Base-by-base conservation (phyloP, 2,113 vertebrate genomes). In the Neodontobutis hainanensis region DNA sequence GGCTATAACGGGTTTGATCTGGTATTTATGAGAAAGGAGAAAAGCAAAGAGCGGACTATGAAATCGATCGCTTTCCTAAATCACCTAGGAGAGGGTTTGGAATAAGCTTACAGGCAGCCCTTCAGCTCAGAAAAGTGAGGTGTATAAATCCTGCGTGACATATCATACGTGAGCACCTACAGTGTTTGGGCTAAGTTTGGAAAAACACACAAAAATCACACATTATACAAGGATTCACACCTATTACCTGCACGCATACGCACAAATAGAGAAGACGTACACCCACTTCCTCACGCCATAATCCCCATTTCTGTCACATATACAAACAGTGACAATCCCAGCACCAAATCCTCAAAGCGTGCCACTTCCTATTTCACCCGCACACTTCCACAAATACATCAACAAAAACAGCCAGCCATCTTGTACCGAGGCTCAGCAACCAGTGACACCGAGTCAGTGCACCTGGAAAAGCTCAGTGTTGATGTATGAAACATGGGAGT, bases 41-140 rank as follows among this genome's bases (percentile, higher is more conserved):
- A 69, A 86, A 85, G 87, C 81, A 86, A 88, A 87, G 68, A 74
- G 69, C 52, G 34, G 46, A 73, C 63, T 75, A 67, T 84, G 75
- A 87, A 87, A 91, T 89, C 82, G 19, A 89, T 89, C 71, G 59
- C 59, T 87, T 16, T 82, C 78, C 82, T 78, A 87, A 87, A 87
- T 87, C 85, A 87, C 78, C 77, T 68, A 43, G 71, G 74, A 86
- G 63, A 80, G 52, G 70, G 70, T 74, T 50, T 4, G 51, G 63
- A 42, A 51, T 61, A 76, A 68, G 59, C 73, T 77, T 47, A 64
- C 3, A 48, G 78, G 85, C 69, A 77, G 69, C 7, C 68, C 75
- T 81, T 63, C 74, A 80, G 74, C 60, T 67, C 60, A 38, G 67
- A 34, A 55, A 61, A 42, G 2, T 12, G 32, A 43, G 71, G 51